Evolutionary conservation across 2,797 vertebrate species (phyloP).

Genomic region (Argentina silus): DNA sequence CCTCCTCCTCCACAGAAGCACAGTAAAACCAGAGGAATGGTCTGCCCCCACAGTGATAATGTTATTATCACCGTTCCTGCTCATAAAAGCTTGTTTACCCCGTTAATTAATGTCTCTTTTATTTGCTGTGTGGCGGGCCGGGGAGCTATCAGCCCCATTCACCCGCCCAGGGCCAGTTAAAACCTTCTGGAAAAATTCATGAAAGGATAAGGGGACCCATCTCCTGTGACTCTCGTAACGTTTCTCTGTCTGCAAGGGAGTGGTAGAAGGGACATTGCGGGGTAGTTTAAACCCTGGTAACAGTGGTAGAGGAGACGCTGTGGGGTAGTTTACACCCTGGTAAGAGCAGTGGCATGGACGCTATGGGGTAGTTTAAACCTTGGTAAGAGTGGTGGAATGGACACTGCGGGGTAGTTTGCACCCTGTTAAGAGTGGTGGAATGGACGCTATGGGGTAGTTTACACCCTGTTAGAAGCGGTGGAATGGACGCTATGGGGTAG

Average conservation of each 20-base stretch:
- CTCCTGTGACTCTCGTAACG: slow-evolving; percentile 64
- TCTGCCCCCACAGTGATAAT: slow-evolving; percentile 51
- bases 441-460: background rate
- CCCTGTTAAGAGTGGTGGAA: background rate
- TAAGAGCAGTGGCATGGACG: background rate
- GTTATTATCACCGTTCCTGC: slow-evolving; percentile 53
- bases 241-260: slow-evolving; percentile 62
- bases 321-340: background rate
- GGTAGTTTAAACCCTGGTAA: background rate
- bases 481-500: background rate
- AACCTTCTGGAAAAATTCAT: slow-evolving; percentile 68
- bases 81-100: slow-evolving; percentile 66
- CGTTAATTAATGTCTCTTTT: slow-evolving; percentile 66
- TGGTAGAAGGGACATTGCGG: slow-evolving; percentile 71
- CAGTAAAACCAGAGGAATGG: slow-evolving; percentile 41
- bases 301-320: background rate
- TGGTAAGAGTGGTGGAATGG: no score
- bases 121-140: slow-evolving; percentile 40
- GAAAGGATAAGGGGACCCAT: slow-evolving; percentile 63
- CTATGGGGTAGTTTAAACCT: background rate
- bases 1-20: slow-evolving; percentile 15
- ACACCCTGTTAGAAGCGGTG: background rate
- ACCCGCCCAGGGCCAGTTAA: slow-evolving; percentile 62
- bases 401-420: no score
- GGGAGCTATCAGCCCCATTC: slow-evolving; percentile 55